Conservation (phyloP, 1,140 invertebrate species). For the Dinothrombium tinctorium region DNA sequence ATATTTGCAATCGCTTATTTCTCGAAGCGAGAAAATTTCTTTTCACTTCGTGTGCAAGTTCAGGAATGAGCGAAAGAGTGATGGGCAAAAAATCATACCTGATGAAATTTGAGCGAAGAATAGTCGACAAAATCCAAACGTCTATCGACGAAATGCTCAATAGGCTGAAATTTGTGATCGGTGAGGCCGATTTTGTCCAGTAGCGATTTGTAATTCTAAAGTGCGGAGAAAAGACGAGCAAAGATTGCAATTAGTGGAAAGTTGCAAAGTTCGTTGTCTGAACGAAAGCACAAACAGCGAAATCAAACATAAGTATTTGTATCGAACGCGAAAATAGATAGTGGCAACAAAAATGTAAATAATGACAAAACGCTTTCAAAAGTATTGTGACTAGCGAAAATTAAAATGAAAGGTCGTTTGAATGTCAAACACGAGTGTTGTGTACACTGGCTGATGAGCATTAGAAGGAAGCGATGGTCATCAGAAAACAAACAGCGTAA, state of each 20-base stretch:
- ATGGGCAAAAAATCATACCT: not conserved
- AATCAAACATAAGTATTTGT: not conserved
- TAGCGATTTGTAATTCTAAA: slow-evolving; percentile 4
- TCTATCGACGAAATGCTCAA: slow-evolving; percentile 4
- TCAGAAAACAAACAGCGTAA: no score
- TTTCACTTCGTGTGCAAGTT: not conserved
- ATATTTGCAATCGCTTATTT: no score
- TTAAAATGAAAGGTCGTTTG: no score
- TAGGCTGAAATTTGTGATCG: slow-evolving; percentile 2
- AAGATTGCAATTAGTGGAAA: not conserved
- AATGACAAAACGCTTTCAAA: no score
- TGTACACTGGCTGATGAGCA: no score
- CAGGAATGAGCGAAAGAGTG: not conserved
- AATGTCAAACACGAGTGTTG: no score
- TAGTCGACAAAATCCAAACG: slow-evolving; percentile 5
- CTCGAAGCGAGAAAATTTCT: no score
- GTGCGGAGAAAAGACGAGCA: not conserved
- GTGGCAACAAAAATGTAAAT: no score
- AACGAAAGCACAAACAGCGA: not conserved
- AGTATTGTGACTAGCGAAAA: no score
- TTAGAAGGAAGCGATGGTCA: no score
- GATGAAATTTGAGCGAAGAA: not conserved
- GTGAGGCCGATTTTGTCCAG: slow-evolving; percentile 4
- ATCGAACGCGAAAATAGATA: no score
- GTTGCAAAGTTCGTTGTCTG: not conserved